A percentile compares a stretch with the other conserved stretches of the same genome.
Evolutionary conservation across 2,888 invertebrate species (phyloP).

Genomic region (Metellina segmentata): DNA sequence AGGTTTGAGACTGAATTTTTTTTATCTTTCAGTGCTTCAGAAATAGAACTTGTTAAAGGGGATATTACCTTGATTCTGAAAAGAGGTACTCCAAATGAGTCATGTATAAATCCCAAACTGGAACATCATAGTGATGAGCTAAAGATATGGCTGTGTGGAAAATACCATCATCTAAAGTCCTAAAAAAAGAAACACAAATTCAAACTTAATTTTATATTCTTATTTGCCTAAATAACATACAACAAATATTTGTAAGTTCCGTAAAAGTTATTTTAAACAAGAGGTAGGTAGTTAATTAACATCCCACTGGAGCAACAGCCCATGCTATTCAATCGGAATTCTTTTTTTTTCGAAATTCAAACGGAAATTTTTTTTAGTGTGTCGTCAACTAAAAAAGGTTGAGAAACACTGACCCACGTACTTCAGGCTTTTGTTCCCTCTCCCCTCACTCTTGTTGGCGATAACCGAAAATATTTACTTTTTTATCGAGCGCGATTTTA

Average conservation of each 20-base stretch:
- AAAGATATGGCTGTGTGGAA: slow-evolving; percentile 82
- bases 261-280: neutral
- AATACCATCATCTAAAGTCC: slow-evolving; percentile 81
- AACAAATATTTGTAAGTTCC: too few species aligned
- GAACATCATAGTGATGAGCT: slow-evolving; percentile 81
- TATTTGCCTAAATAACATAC: neutral
- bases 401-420: too few species aligned
- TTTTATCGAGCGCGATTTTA: too few species aligned
- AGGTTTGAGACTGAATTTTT: neutral
- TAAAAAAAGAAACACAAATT: slow-evolving; percentile 77
- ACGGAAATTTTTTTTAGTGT: too few species aligned
- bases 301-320: too few species aligned
- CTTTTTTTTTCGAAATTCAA: too few species aligned
- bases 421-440: too few species aligned
- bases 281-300: too few species aligned
- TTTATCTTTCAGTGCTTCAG: neutral
- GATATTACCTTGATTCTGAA: slow-evolving; percentile 80
- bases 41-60: neutral
- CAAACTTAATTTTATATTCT: neutral
- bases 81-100: slow-evolving; percentile 81
- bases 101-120: slow-evolving; percentile 82
- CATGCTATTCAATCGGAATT: too few species aligned
- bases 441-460: too few species aligned
- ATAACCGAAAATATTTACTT: too few species aligned
- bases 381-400: too few species aligned